These are phyloP conservation scores for Oreohelix idahoensis DNA, from an alignment of 1,140 invertebrate species.

Conservation along the genomic window DNA sequence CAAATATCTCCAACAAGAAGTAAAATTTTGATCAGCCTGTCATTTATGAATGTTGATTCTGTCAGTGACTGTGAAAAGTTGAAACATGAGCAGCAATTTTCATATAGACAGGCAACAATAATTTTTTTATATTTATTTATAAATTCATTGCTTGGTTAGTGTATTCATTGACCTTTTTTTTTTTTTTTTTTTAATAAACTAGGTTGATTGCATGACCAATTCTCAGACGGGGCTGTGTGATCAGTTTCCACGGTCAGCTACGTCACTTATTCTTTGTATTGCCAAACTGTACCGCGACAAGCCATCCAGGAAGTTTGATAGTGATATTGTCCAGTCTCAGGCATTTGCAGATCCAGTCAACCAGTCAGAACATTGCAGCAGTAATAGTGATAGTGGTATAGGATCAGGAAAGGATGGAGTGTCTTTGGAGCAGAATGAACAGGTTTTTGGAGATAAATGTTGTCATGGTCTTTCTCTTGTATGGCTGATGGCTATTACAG, in stretches of 20 bases:
- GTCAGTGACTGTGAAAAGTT: too few relatives aligned
- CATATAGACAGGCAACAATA: too few relatives aligned
- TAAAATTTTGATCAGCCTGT: too few relatives aligned
- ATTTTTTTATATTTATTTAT: too few relatives aligned
- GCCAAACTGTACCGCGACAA: constrained; percentile 67
- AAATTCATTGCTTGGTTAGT: too few relatives aligned
- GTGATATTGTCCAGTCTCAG: constrained; percentile 60
- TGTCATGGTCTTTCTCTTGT: too few relatives aligned
- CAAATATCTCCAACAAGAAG: too few relatives aligned
- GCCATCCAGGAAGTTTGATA: constrained; percentile 72
- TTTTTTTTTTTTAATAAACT: not conserved
- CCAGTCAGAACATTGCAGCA: constrained; percentile 74
- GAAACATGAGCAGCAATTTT: too few relatives aligned
- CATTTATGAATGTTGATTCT: too few relatives aligned
- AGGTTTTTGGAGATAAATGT: too few relatives aligned
- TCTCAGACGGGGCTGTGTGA: constrained; percentile 81
- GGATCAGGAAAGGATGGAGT: constrained; percentile 86
- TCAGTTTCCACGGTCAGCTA: constrained; percentile 91
- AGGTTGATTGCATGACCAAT: constrained; percentile 79
- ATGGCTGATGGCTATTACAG: too few relatives aligned
- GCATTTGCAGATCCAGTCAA: constrained; percentile 75
- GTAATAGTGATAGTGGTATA: constrained; percentile 95
- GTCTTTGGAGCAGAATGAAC: constrained; percentile 74
- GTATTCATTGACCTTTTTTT: too few relatives aligned
- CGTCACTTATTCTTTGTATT: constrained; percentile 82